Conservation (phyloP, 2,888 invertebrate species). For the Mythimna ferrago region DNA sequence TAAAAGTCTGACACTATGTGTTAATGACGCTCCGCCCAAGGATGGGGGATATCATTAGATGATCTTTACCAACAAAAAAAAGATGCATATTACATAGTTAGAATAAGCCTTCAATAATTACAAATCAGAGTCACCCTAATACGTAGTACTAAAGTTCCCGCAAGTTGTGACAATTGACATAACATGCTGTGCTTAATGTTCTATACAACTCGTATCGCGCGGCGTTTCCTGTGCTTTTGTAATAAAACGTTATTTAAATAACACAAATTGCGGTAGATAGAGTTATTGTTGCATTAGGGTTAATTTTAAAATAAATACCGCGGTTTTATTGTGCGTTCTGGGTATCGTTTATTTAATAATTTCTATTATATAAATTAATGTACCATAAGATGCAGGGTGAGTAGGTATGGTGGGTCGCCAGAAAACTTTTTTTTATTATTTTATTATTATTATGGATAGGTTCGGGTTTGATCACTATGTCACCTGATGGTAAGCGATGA, state of each 20-base stretch:
- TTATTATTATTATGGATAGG: too few relatives aligned
- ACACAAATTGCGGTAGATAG: conserved; percentile 60
- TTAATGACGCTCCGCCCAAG: too few relatives aligned
- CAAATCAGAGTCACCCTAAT: conserved; percentile 41
- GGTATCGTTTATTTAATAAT: conserved; percentile 20
- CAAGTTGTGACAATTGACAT: conserved; percentile 56
- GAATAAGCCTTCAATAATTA: not conserved
- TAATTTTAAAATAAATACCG: conserved; percentile 46
- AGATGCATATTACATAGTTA: not conserved
- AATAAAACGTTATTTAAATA: conserved; percentile 57
- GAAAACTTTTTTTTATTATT: too few relatives aligned
- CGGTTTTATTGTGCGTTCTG: conserved; percentile 6
- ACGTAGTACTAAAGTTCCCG: conserved; percentile 48
- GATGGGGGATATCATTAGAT: too few relatives aligned
- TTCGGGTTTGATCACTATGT: too few relatives aligned
- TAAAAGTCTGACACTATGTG: too few relatives aligned
- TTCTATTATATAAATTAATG: conserved; percentile 24
- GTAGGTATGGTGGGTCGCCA: too few relatives aligned
- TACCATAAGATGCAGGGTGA: not conserved
- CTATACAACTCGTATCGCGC: conserved; percentile 55
- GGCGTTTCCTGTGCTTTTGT: conserved; percentile 64
- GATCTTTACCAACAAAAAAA: too few relatives aligned
- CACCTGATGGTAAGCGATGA: too few relatives aligned
- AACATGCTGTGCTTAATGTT: conserved; percentile 62
- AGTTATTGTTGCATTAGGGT: conserved; percentile 61